These are phyloP conservation scores for Caenorhabditis inopinata DNA, from an alignment of 1,140 invertebrate species.

Conservation along the genomic window DNA sequence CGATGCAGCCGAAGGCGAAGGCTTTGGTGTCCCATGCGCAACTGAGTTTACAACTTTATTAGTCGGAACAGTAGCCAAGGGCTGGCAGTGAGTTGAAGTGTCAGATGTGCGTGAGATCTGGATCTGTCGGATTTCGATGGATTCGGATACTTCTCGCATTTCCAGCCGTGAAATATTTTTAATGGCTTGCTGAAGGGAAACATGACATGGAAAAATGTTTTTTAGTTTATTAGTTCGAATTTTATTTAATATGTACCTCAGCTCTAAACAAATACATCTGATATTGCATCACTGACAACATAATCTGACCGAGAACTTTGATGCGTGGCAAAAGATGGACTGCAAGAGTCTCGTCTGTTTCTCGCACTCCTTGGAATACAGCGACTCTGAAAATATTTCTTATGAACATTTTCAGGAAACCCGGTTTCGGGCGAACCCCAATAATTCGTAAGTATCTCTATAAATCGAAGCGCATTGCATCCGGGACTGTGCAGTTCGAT, in stretches of 20 bases:
- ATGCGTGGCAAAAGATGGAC: constrained; percentile 4
- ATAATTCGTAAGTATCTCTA: neutral
- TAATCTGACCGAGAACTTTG: neutral
- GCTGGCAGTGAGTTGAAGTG: neutral
- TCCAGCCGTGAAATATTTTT: neutral
- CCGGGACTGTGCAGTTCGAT: neutral
- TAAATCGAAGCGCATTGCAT: neutral
- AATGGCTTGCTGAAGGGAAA: neutral
- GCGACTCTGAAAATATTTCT: neutral
- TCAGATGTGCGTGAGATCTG: neutral
- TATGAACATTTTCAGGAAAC: too few relatives aligned
- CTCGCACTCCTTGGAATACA: neutral
- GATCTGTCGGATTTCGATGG: neutral
- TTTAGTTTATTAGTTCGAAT: too few relatives aligned
- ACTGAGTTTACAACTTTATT: neutral
- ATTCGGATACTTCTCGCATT: neutral
- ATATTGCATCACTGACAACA: neutral
- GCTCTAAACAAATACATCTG: neutral
- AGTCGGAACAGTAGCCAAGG: neutral
- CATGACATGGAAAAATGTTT: too few relatives aligned
- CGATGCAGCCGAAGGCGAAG: neutral
- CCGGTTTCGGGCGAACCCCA: neutral
- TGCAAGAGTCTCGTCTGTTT: neutral
- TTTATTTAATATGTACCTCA: neutral
- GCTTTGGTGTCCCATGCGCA: neutral